Evolutionary conservation across 2,797 vertebrate genomes (phyloP), one percentile per base, ranked within the genome.

Genomic region (Antrozous pallidus): DNA sequence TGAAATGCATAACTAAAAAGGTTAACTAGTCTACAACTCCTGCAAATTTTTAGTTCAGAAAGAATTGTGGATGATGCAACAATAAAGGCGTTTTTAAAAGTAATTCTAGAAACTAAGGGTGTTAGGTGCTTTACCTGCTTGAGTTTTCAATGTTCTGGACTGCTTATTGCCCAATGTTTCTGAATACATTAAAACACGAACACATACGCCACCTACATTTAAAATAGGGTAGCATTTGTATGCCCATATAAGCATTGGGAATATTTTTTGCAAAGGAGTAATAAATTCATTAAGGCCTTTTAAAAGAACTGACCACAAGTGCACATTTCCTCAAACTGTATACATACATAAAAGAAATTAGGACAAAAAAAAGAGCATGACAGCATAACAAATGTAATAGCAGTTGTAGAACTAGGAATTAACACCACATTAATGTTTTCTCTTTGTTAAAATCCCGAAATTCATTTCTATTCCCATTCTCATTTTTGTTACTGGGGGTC

Each of bases 161-260:
- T 97, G 95, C 94, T 96, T 97, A 96, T 80, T 95, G 97, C 95
- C 90, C 96, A 97, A 90, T 95, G 96, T 85, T 93, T 97, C 96
- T 97, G 96, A 97, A 96, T 92, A 96, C 93, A 97, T 94, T 97
- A 95, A 97, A 94, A 93, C 96, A 96, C 95, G 93, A 96, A 95
- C 93, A 94, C 88, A 97, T 58, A 92, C 96, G 83, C 93, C 96
- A 97, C 95, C 97, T 97, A 97, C 93, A 97, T 97, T 96, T 97
- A 95, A 97, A 96, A 97, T 96, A 96, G 92, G 93, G 96, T 96
- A 96, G 97, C 96, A 96, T 96, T 93, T 97, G 95, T 94, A 96
- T 97, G 96, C 95, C 94, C 95, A 96, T 81, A 87, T 88, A 95
- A 96, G 61, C 87, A 95, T 0, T 88, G 93, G 74, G 81, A 70